Evolutionary conservation across 2,888 invertebrate genomes (phyloP).

Genomic region (Tiphia femorata): DNA sequence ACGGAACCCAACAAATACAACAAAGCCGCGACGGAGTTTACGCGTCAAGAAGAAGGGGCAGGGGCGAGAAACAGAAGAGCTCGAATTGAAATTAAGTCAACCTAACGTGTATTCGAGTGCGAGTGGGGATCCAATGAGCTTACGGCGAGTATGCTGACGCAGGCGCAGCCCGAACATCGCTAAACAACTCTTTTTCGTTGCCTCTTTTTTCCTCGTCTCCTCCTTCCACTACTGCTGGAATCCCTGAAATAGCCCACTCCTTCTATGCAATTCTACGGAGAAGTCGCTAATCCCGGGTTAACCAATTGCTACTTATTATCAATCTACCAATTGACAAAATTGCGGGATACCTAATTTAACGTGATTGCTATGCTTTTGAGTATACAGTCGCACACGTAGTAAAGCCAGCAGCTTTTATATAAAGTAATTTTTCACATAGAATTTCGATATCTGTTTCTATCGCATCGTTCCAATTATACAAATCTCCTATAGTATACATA

Average conservation of each 20-base stretch:
- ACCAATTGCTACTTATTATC: not conserved
- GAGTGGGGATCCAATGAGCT: slow-evolving; percentile 54
- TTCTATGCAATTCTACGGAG: too few species aligned
- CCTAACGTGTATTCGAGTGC: slow-evolving; percentile 48
- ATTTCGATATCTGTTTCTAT: too few species aligned
- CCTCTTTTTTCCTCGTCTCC: slow-evolving; percentile 9
- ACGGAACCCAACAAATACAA: slow-evolving; percentile 46
- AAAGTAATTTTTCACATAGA: too few species aligned
- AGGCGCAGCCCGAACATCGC: slow-evolving; percentile 42
- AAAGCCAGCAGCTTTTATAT: too few species aligned
- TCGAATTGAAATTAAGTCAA: slow-evolving; percentile 59
- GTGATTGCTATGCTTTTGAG: too few species aligned
- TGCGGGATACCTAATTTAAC: too few species aligned
- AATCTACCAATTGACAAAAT: slow-evolving; percentile 30
- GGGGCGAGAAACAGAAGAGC: slow-evolving; percentile 34
- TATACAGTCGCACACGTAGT: too few species aligned
- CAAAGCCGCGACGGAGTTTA: slow-evolving; percentile 5
- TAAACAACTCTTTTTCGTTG: slow-evolving; percentile 25
- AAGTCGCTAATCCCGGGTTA: slow-evolving; percentile 47
- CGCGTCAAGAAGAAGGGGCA: slow-evolving; percentile 16
- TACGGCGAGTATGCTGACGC: slow-evolving; percentile 34
- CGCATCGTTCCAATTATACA: too few species aligned
- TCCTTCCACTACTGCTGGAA: slow-evolving; percentile 1
- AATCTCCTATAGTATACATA: too few species aligned
- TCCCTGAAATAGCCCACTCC: slow-evolving; percentile 1